These are phyloP conservation scores for Acronicta leporina DNA, from an alignment of 2,888 invertebrate genomes.

Conservation along the genomic window DNA sequence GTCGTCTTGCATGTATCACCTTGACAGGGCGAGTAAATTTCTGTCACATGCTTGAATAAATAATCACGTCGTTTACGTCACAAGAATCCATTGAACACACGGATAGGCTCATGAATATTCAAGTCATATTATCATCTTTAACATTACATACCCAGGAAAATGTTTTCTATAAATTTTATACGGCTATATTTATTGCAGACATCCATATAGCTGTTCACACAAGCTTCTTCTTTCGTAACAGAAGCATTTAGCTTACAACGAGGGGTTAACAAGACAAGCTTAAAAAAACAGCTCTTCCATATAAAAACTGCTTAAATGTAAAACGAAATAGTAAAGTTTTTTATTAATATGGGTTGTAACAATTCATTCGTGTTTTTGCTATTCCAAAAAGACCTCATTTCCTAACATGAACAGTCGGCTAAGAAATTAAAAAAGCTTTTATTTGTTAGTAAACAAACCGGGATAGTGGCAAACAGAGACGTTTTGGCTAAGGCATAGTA, in stretches of 20 bases:
- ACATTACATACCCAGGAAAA: slow-evolving; percentile 39
- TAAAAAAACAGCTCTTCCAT: too few relatives aligned
- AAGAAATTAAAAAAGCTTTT: slow-evolving; percentile 62
- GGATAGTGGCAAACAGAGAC: slow-evolving; percentile 80
- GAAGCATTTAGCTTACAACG: too few relatives aligned
- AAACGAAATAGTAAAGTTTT: background rate
- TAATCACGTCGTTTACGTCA: slow-evolving; percentile 76
- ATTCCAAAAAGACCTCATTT: slow-evolving; percentile 38
- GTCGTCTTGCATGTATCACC: slow-evolving; percentile 85
- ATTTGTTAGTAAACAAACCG: slow-evolving; percentile 80
- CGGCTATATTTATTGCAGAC: background rate
- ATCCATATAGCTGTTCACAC: too few relatives aligned
- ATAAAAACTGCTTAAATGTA: background rate
- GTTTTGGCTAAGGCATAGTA: slow-evolving; percentile 80
- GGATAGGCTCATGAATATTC: slow-evolving; percentile 68
- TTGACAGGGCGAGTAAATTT: slow-evolving; percentile 84
- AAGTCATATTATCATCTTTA: slow-evolving; percentile 62
- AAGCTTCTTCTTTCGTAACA: too few relatives aligned
- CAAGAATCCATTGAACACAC: slow-evolving; percentile 68
- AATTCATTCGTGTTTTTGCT: slow-evolving; percentile 12
- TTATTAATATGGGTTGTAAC: background rate
- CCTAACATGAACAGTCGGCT: slow-evolving; percentile 47
- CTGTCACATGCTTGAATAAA: slow-evolving; percentile 81
- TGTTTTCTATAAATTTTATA: slow-evolving; percentile 21
- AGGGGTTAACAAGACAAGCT: too few relatives aligned